A percentile compares a stretch with the other conserved stretches of the same genome.
phyloP scores from a whole-genome alignment of 2,797 vertebrate genomes.

The Galago senegalensis region DNA sequence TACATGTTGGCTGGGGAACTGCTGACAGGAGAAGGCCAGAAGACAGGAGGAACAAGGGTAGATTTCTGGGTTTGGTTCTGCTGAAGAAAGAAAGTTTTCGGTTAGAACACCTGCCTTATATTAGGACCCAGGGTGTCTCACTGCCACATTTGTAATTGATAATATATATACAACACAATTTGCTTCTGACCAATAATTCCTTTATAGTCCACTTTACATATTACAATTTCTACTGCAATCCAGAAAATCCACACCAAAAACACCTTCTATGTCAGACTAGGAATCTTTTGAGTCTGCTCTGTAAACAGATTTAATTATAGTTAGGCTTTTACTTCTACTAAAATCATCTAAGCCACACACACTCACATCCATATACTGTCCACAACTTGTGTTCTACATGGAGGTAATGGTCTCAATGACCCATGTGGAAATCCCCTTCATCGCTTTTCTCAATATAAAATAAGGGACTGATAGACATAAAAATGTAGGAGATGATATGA shows the following conservation, averaged over 20 bases:
- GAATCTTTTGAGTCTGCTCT: background rate
- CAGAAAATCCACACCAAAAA: background rate
- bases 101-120: background rate
- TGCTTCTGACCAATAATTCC: background rate
- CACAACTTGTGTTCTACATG: background rate
- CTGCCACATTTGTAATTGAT: background rate
- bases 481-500: background rate
- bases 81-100: background rate
- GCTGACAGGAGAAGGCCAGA: background rate
- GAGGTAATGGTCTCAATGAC: background rate
- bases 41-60: slow-evolving; percentile 1
- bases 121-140: background rate
- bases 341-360: background rate
- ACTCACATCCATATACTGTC: background rate
- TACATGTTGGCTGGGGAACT: background rate
- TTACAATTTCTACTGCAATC: background rate
- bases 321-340: background rate
- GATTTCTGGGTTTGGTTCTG: background rate
- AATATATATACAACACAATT: background rate
- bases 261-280: background rate
- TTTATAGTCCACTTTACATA: background rate
- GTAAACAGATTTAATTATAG: background rate
- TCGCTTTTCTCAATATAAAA: background rate
- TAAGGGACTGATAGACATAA: background rate
- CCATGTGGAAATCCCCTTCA: background rate